Evolutionary conservation across 1,140 invertebrate genomes (phyloP).

Genomic region (Cyclargus thomasi): DNA sequence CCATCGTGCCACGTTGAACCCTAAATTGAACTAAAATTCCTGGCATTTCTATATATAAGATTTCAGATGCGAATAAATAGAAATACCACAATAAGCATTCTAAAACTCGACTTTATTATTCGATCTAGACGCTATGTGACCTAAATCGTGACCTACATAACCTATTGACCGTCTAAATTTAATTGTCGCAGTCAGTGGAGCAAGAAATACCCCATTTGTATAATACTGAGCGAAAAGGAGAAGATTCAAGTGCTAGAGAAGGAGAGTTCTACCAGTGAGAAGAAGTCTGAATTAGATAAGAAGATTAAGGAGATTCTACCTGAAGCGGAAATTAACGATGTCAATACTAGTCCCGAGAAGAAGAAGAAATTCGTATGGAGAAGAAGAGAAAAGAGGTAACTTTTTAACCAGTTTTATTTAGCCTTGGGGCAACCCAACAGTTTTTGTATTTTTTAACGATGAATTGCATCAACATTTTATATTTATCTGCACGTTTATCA

Average conservation of each 20-base stretch:
- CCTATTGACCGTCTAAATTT: background rate
- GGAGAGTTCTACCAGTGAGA: constrained; percentile 39
- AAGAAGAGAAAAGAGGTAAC: constrained; percentile 56
- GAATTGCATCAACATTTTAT: too few species aligned
- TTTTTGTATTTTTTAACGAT: too few species aligned
- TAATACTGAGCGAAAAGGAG: constrained; percentile 74
- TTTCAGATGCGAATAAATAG: background rate
- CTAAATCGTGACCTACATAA: constrained; percentile 20
- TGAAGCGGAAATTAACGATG: constrained; percentile 51
- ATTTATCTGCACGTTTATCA: too few species aligned
- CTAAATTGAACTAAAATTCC: too few species aligned
- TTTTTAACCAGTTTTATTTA: too few species aligned
- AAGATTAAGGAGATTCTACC: constrained; percentile 47
- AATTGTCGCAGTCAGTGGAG: constrained; percentile 83
- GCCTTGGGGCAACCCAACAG: too few species aligned
- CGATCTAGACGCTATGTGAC: constrained; percentile 8
- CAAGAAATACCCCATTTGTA: constrained; percentile 93
- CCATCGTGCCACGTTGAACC: too few species aligned
- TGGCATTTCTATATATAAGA: too few species aligned
- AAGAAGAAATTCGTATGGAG: constrained; percentile 65
- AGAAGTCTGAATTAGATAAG: constrained; percentile 43
- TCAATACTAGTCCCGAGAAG: constrained; percentile 62
- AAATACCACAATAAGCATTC: background rate
- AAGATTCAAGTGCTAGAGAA: constrained; percentile 68
- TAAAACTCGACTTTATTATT: background rate